Percentiles rank a stretch among this genome's conserved stretches.
These are phyloP conservation scores for Drosophila mimica DNA, from an alignment of 2,888 invertebrate species.

Conservation along the genomic window DNA sequence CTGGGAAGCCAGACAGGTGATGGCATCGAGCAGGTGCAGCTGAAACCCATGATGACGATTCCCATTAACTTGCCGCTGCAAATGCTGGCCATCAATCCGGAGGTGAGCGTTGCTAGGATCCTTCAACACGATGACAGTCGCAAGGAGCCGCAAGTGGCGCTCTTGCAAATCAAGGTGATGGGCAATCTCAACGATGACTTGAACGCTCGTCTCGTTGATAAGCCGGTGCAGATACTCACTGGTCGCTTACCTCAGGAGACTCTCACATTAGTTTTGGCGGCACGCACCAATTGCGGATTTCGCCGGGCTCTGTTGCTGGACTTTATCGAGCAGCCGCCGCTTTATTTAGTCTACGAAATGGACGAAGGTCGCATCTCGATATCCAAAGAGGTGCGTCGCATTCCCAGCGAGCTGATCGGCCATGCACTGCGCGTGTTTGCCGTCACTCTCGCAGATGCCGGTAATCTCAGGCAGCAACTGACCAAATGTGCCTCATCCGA, in stretches of 20 bases:
- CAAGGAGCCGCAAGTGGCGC: constrained; percentile 30
- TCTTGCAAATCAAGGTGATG: constrained; percentile 45
- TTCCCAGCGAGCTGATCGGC: constrained; percentile 44
- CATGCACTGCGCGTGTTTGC: constrained; percentile 43
- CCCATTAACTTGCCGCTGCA: constrained; percentile 47
- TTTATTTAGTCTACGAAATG: constrained; percentile 59
- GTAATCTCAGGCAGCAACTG: constrained; percentile 1
- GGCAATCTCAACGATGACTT: constrained; percentile 42
- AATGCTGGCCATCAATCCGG: constrained; percentile 29
- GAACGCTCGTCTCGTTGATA: constrained; percentile 1
- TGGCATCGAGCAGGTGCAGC: constrained; percentile 44
- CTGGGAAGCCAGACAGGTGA: constrained; percentile 35
- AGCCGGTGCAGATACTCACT: not conserved
- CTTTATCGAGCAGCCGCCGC: constrained; percentile 20
- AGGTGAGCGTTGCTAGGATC: constrained; percentile 29
- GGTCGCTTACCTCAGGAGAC: constrained; percentile 14
- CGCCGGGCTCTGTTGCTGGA: constrained; percentile 59
- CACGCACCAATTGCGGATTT: constrained; percentile 41
- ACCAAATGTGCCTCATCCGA: not conserved
- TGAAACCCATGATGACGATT: constrained; percentile 35
- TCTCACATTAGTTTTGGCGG: constrained; percentile 42
- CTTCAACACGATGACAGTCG: constrained; percentile 10
- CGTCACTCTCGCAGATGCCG: constrained; percentile 9
- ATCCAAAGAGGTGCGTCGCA: constrained; percentile 39
- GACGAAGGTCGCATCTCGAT: constrained; percentile 59